phyloP scores from a whole-genome alignment of 2,113 vertebrate genomes.

The Bujurquina vittata region DNA sequence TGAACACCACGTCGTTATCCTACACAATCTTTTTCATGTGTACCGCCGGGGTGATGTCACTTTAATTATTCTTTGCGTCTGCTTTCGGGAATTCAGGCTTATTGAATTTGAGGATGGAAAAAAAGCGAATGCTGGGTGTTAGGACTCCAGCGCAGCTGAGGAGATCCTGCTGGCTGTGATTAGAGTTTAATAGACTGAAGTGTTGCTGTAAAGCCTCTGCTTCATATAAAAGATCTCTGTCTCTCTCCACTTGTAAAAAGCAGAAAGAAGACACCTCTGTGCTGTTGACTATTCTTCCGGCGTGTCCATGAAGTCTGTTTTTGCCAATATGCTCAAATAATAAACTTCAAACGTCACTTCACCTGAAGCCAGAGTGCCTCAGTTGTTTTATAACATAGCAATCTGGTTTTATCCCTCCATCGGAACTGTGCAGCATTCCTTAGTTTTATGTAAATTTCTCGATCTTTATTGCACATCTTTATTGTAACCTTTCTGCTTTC shows the following conservation, averaged over 20 bases:
- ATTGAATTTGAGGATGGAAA: constrained; percentile 26
- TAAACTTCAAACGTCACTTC: background rate
- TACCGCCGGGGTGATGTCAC: constrained; percentile 15
- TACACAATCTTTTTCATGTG: constrained; percentile 3
- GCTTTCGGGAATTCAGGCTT: constrained; percentile 31
- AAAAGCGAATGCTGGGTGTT: background rate
- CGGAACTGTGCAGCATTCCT: background rate
- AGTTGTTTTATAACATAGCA: too few relatives aligned
- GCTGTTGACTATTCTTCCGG: background rate
- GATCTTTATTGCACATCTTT: background rate
- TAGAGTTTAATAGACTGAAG: background rate
- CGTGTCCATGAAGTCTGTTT: background rate
- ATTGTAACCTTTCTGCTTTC: background rate
- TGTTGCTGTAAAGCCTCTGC: background rate
- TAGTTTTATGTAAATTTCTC: background rate
- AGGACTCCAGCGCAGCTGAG: background rate
- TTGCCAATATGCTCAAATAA: background rate
- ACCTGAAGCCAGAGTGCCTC: too few relatives aligned
- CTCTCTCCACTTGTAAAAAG: background rate
- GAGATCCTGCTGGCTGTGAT: background rate
- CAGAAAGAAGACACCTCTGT: background rate
- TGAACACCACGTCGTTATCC: background rate
- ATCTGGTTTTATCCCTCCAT: background rate
- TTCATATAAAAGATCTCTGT: background rate
- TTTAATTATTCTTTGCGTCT: constrained; percentile 36